Evolutionary conservation across 2,888 invertebrate species (phyloP), one percentile per base, ranked within the genome.

Genomic region (Incurvaria masculella): DNA sequence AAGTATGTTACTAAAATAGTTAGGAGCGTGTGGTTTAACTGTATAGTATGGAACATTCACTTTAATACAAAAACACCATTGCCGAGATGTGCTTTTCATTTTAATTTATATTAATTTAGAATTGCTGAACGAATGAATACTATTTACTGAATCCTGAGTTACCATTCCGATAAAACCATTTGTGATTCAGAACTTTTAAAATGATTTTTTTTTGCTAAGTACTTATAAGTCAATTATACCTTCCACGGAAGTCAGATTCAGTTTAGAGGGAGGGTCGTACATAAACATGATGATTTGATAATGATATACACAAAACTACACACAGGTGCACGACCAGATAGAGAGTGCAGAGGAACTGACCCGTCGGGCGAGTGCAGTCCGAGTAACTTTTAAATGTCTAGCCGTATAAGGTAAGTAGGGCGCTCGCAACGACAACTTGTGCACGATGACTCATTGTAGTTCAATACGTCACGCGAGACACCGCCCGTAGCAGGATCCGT

Each of bases 181-280:
- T n/a, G n/a, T n/a, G n/a, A n/a, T n/a, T n/a, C n/a, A n/a, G n/a
- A n/a, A n/a, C n/a, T n/a, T n/a, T n/a, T n/a, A n/a, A n/a, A n/a
- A n/a, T n/a, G n/a, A n/a, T n/a, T n/a, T n/a, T n/a, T n/a, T n/a
- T n/a, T n/a, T n/a, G n/a, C n/a, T n/a, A n/a, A n/a, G n/a, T n/a
- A n/a, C n/a, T n/a, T n/a, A n/a, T n/a, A n/a, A n/a, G n/a, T n/a
- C n/a, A n/a, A 16, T 20, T 16, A 57, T 80, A 90, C 90, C 90
- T 83, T 90, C 89, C 20, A 90, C 84, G 4, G 89, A 87, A 54
- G 87, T 85, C 62, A 89, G 83, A 64, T 84, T 84, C 53, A 88
- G 80, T 69, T 87, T 88, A 54, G 84, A 81, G 45, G 86, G 82
- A 43, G 86, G 86, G 63, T 88, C 88, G 79, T 88, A 89, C 68